Percentiles rank a stretch among this genome's conserved stretches.
Evolutionary conservation across 2,888 invertebrate genomes (phyloP).

Genomic region (Vanessa cardui): DNA sequence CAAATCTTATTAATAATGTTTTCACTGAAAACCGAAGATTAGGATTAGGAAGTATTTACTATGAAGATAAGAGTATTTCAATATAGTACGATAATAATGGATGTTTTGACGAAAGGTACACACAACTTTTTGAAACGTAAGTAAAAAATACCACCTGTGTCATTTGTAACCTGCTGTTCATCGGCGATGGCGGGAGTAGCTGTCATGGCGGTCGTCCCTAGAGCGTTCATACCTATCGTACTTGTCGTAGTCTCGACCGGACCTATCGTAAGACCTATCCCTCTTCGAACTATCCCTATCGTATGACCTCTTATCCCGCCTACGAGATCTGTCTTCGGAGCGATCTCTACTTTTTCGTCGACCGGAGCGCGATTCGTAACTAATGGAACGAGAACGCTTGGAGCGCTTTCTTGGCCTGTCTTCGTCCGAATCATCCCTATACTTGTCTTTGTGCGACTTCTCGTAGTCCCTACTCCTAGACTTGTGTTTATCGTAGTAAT

Average conservation of each 20-base stretch:
- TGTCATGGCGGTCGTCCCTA: constrained; percentile 72
- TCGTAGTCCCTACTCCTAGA: constrained; percentile 64
- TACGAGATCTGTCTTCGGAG: constrained; percentile 57
- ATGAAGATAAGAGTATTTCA: not conserved
- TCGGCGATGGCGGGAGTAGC: constrained; percentile 68
- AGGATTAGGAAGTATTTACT: constrained; percentile 9
- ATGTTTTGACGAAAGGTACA: constrained; percentile 23
- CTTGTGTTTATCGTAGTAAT: constrained; percentile 62
- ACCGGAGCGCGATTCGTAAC: constrained; percentile 63
- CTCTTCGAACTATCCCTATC: constrained; percentile 55
- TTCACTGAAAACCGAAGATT: not conserved
- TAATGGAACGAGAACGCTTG: constrained; percentile 66
- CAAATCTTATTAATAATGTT: not conserved
- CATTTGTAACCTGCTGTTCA: constrained; percentile 71
- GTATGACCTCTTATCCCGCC: constrained; percentile 59
- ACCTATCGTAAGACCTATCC: constrained; percentile 54
- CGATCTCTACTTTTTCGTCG: constrained; percentile 53
- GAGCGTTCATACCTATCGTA: constrained; percentile 77
- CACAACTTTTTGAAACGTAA: constrained; percentile 37
- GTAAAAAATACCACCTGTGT: constrained; percentile 72
- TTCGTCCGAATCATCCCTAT: constrained; percentile 70
- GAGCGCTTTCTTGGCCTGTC: constrained; percentile 64
- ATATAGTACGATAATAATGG: constrained; percentile 2
- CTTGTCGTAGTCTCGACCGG: constrained; percentile 53
- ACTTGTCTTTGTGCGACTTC: constrained; percentile 58